phyloP scores from a whole-genome alignment of 2,113 vertebrate genomes.

The Hemiscyllium ocellatum region DNA sequence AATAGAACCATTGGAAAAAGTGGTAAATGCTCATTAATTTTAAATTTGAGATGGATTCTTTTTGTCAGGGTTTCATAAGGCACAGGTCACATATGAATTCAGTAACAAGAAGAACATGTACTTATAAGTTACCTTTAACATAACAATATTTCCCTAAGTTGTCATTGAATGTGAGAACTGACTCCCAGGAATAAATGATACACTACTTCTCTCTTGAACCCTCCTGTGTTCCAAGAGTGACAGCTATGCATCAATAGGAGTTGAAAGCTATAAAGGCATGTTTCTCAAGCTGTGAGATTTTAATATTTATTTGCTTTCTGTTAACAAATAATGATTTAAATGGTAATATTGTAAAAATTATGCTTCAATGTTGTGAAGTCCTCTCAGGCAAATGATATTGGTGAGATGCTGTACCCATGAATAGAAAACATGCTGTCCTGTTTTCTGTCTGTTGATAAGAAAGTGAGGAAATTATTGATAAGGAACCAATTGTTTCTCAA shows the following conservation, averaged over 20 bases:
- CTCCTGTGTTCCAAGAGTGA: neutral
- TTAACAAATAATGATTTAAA: neutral
- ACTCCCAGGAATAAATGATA: neutral
- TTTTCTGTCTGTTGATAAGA: neutral
- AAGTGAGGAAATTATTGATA: neutral
- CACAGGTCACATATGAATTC: neutral
- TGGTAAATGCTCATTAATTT: neutral
- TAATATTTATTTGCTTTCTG: neutral
- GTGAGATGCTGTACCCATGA: neutral
- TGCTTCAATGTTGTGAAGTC: neutral
- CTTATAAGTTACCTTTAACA: neutral
- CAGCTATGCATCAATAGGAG: neutral
- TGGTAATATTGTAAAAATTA: neutral
- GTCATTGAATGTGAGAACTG: neutral
- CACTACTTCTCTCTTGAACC: too few species aligned
- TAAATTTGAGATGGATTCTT: neutral
- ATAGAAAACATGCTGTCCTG: neutral
- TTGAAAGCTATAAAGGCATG: neutral
- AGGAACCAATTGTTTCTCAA: neutral
- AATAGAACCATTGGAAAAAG: neutral
- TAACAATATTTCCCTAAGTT: neutral
- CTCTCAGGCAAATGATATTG: neutral
- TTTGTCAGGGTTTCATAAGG: neutral
- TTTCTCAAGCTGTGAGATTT: neutral
- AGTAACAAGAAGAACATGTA: neutral